phyloP scores from a whole-genome alignment of 2,113 vertebrate genomes.

The Protobothrops flavoviridis region DNA sequence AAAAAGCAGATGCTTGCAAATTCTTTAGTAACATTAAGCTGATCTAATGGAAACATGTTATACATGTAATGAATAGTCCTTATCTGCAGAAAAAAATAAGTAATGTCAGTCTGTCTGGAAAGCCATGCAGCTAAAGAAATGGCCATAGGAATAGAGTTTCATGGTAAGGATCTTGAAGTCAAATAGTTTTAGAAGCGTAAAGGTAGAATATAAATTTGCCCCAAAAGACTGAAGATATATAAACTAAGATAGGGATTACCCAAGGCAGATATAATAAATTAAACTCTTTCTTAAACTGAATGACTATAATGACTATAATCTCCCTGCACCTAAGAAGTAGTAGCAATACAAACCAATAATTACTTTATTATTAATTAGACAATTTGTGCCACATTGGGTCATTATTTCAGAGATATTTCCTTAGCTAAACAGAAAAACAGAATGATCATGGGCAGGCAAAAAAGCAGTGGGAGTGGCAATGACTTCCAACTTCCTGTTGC shows the following conservation, averaged over 20 bases:
- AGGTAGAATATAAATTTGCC: not conserved
- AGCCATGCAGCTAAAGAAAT: not conserved
- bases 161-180: not conserved
- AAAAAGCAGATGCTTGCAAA: not conserved
- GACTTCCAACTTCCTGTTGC: too few species aligned
- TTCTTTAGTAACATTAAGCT: not conserved
- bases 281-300: not conserved
- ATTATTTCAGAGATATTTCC: not conserved
- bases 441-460: too few species aligned
- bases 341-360: slow-evolving; percentile 8
- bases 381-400: not conserved
- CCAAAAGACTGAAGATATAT: not conserved
- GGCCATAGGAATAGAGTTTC: not conserved
- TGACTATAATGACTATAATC: not conserved
- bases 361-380: slow-evolving; percentile 11
- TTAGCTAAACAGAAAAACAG: not conserved
- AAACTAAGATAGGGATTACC: not conserved
- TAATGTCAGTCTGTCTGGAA: not conserved
- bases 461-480: too few species aligned
- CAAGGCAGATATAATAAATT: not conserved
- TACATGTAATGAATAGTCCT: not conserved
- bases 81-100: not conserved
- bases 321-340: not conserved
- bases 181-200: not conserved
- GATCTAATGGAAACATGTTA: not conserved